Evolutionary conservation across 2,113 vertebrate genomes (phyloP), one percentile per base, ranked within the genome.

Genomic region (Bombycilla garrulus): DNA sequence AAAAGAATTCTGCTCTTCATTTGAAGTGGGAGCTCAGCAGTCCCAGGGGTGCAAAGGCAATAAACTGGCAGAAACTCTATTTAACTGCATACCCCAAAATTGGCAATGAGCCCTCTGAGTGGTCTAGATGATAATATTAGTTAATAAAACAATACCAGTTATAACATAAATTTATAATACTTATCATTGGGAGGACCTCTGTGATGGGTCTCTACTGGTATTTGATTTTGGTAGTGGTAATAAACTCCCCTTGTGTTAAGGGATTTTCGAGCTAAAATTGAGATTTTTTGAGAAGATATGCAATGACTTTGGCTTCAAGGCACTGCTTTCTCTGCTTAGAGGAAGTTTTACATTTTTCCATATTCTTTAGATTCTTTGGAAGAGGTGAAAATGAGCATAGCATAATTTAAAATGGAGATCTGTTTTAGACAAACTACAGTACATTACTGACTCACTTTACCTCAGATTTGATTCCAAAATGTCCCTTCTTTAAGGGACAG

Each of bases 391-490:
- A 82, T 20, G 0, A 60, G 10, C 1, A 4, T 24, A 28, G 9
- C 17, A 21, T 36, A 60, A 88, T 81, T 88, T 78, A 48, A 78
- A 90, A 76, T 40, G 12, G 11, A 80, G 15, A 80, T 82, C 9
- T 2, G 17, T 48, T 86, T 86, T 51, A 91, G 44, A 80, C 18
- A 90, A 88, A 31, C 29, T 36, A 23, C 8, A 60, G 10, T 44
- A 40, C 2, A 16, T 66, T 64, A 64, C 53, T 62, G 36, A 45
- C 36, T 69, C 19, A 14, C 56, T 93, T 93, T 88, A 11, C 10
- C 20, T 54, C 58, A 33, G n/a, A 28, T 95, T 93, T 67, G 42
- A 56, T 95, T 82, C 53, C 26, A 82, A 82, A 92, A 69, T 89
- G 58, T 74, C 35, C 24, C 64, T 71, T 45, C 60, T 66, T 86